Conservation (phyloP, 2,888 invertebrate species). For the Horisme vitalbata region DNA sequence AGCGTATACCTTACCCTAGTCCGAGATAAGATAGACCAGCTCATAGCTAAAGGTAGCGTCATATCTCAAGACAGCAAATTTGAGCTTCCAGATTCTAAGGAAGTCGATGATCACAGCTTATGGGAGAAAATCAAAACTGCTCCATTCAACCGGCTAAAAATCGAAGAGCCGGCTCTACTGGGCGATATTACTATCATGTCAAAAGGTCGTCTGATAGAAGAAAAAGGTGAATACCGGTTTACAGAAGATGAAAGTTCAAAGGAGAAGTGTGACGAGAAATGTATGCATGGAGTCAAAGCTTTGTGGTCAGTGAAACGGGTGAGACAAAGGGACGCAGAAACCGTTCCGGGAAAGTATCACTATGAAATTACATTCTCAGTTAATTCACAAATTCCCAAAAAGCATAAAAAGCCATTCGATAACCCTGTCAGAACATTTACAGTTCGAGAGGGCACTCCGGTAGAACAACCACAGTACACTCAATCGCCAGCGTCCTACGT, state of each 20-base stretch:
- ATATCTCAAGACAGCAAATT: constrained; percentile 50
- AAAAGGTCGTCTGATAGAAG: constrained; percentile 84
- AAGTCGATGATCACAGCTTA: constrained; percentile 70
- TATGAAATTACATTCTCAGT: constrained; percentile 88
- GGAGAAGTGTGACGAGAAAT: constrained; percentile 70
- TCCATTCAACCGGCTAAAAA: constrained; percentile 63
- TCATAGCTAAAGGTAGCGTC: constrained; percentile 65
- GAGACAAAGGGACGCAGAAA: constrained; percentile 83
- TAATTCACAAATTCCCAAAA: constrained; percentile 75
- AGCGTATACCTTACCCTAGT: constrained; percentile 86
- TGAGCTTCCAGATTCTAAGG: constrained; percentile 49
- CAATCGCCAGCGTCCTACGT: constrained; percentile 35
- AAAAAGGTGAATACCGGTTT: constrained; percentile 79
- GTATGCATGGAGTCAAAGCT: constrained; percentile 81
- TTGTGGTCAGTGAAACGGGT: constrained; percentile 88
- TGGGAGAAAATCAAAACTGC: constrained; percentile 77
- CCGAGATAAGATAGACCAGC: constrained; percentile 79
- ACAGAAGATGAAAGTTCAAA: constrained; percentile 69
- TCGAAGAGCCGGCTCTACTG: constrained; percentile 75
- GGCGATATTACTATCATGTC: constrained; percentile 86
- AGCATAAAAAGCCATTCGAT: constrained; percentile 71
- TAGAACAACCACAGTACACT: constrained; percentile 43
- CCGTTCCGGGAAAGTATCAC: constrained; percentile 67
- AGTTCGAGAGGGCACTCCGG: constrained; percentile 74
- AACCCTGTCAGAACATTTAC: constrained; percentile 85